phyloP scores from a whole-genome alignment of 1,140 invertebrate genomes.

The Tetramorium simillimum region DNA sequence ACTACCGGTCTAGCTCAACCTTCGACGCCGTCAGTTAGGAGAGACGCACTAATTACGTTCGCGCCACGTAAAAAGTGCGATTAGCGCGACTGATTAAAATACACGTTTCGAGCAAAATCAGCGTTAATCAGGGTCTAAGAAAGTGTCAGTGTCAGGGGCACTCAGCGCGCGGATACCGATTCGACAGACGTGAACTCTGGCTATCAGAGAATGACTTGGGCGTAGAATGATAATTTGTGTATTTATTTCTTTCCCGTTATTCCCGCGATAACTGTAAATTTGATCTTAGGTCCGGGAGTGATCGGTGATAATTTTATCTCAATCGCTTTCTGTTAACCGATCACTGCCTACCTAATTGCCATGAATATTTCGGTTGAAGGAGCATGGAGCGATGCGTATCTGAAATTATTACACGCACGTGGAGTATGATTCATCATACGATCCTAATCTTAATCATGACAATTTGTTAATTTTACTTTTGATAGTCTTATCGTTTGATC shows the following conservation, averaged over 20 bases:
- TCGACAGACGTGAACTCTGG: background rate
- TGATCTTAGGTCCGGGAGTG: background rate
- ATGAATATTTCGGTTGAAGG: constrained; percentile 3
- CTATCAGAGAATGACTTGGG: background rate
- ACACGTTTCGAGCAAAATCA: constrained; percentile 5
- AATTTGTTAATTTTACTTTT: background rate
- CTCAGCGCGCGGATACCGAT: background rate
- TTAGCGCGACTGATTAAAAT: constrained; percentile 46
- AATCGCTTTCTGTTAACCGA: background rate
- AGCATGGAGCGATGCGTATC: background rate
- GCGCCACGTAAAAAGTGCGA: background rate
- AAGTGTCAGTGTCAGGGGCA: constrained; percentile 59
- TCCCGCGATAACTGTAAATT: constrained; percentile 55
- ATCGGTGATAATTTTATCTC: constrained; percentile 43
- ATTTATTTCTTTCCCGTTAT: constrained; percentile 31
- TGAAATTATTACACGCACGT: background rate
- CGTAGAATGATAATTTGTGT: background rate
- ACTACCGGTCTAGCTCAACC: constrained; percentile 32
- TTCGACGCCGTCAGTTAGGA: constrained; percentile 68
- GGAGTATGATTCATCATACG: background rate
- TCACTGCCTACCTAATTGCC: background rate
- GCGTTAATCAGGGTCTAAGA: constrained; percentile 65
- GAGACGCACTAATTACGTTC: constrained; percentile 61
- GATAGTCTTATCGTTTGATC: constrained; percentile 7
- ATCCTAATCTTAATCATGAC: background rate